These are phyloP conservation scores for Callorhinus ursinus DNA, from an alignment of 2,113 vertebrate species.

Conservation along the genomic window DNA sequence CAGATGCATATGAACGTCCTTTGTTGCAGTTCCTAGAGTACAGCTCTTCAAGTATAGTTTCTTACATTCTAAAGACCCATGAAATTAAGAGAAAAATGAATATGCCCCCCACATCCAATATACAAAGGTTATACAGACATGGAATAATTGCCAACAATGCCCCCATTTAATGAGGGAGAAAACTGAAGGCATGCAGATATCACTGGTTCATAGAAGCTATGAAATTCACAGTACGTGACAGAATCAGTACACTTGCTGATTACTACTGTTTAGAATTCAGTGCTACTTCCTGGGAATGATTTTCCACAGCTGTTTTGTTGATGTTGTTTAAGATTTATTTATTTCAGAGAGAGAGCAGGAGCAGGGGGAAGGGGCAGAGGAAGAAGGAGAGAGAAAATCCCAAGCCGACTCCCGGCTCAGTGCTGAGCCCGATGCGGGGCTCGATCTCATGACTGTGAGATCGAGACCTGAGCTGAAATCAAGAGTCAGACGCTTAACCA, in stretches of 20 bases:
- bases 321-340: background rate
- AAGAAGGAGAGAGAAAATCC: background rate
- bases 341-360: background rate
- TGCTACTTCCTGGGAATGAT: conserved; percentile 8
- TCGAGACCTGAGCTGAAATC: background rate
- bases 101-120: background rate
- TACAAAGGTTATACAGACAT: background rate
- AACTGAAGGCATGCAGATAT: background rate
- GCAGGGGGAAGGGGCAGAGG: background rate
- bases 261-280: background rate
- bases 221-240: conserved; percentile 4
- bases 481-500: background rate
- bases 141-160: background rate
- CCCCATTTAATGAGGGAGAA: background rate
- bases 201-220: background rate
- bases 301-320: background rate
- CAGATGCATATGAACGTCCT: background rate
- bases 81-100: background rate
- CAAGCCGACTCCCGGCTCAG: background rate
- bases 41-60: background rate
- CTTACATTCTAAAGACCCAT: background rate
- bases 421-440: background rate
- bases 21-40: background rate
- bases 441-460: background rate
- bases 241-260: background rate